phyloP scores from a whole-genome alignment of 2,113 vertebrate species.

The Chloroceryle aenea region DNA sequence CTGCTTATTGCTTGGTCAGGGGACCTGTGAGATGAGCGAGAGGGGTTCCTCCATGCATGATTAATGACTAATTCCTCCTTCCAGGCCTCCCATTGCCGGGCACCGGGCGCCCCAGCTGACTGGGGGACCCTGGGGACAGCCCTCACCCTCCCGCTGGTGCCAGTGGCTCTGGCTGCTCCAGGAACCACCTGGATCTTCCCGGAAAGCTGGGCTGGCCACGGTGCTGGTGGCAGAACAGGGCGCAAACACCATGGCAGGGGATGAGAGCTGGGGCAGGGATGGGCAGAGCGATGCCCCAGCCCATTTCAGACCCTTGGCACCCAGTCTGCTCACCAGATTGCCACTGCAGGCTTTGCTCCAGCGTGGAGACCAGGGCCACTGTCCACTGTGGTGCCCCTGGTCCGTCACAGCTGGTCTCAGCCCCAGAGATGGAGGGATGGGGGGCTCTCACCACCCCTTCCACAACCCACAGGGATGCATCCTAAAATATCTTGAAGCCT shows the following conservation, averaged over 20 bases:
- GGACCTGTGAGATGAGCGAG: rapidly evolving
- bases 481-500: constrained; percentile 93
- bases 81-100: background rate
- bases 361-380: rapidly evolving
- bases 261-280: rapidly evolving
- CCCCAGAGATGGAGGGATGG: background rate
- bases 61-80: background rate
- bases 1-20: background rate
- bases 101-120: background rate
- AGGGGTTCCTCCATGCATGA: background rate
- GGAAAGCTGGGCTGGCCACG: rapidly evolving
- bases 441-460: background rate
- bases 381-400: rapidly evolving
- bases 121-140: background rate
- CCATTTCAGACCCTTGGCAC: rapidly evolving
- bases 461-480: rapidly evolving
- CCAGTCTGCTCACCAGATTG: rapidly evolving
- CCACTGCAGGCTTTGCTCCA: background rate
- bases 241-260: background rate
- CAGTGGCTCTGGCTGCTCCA: rapidly evolving
- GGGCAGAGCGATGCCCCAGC: background rate
- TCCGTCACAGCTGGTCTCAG: background rate
- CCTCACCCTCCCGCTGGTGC: background rate
- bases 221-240: background rate
- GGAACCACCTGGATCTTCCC: background rate